phyloP scores from a whole-genome alignment of 53 echinoderm and acorn worm species.

The Paracentrotus lividus region DNA sequence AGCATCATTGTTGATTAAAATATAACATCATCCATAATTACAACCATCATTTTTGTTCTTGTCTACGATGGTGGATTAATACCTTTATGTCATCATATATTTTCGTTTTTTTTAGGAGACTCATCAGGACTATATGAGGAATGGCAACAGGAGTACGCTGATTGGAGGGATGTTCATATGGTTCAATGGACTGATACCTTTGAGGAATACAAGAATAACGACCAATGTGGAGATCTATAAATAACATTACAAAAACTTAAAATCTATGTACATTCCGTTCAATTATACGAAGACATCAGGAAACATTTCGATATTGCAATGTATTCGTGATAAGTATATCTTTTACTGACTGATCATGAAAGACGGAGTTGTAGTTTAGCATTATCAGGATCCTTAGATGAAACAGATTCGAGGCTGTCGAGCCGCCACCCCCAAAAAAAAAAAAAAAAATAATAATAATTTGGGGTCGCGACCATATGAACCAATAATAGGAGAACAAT shows the following conservation, averaged over 20 bases:
- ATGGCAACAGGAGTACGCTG: conserved; percentile 29
- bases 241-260: not conserved
- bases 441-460: no score
- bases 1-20: no score
- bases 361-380: no score
- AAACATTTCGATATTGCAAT: not conserved
- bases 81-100: not conserved
- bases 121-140: conserved; percentile 25
- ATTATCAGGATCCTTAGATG: no score
- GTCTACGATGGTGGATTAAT: not conserved
- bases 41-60: no score
- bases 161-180: conserved; percentile 58
- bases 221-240: not conserved
- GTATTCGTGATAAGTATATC: no score
- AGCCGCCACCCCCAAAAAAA: no score
- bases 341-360: no score
- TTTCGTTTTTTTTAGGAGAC: not conserved
- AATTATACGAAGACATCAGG: not conserved
- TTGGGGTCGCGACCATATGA: no score
- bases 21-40: no score
- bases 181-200: conserved; percentile 35
- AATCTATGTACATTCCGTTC: not conserved
- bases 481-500: no score
- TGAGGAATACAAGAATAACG: conserved; percentile 35
- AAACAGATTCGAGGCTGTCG: no score